Conservation (phyloP, 1,140 invertebrate genomes). For the Scaptodrosophila lebanonensis region DNA sequence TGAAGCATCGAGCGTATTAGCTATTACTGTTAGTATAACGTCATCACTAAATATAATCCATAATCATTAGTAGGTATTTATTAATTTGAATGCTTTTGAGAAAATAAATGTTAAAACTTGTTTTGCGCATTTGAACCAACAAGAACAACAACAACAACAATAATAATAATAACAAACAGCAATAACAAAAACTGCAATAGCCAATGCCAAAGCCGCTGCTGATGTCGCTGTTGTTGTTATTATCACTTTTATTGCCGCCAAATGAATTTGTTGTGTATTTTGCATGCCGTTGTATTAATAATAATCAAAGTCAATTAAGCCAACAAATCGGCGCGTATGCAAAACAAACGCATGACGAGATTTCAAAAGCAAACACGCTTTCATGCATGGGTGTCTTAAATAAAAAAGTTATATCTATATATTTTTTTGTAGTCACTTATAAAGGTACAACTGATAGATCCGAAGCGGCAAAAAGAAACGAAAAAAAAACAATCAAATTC, state of each 20-base stretch:
- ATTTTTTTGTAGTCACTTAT: too few relatives aligned
- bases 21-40: constrained; percentile 23
- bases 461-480: neutral
- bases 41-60: constrained; percentile 66
- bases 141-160: constrained; percentile 26
- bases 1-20: neutral
- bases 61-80: constrained; percentile 37
- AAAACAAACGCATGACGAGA: too few relatives aligned
- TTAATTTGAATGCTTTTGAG: constrained; percentile 27
- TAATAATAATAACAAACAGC: neutral
- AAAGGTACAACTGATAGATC: neutral
- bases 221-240: constrained; percentile 8
- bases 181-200: constrained; percentile 24
- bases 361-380: too few relatives aligned
- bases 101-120: constrained; percentile 49
- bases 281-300: constrained; percentile 41
- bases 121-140: constrained; percentile 45
- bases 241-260: constrained; percentile 20
- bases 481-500: too few relatives aligned
- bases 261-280: constrained; percentile 24
- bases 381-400: too few relatives aligned
- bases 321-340: neutral
- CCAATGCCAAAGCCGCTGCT: constrained; percentile 16
- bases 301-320: constrained; percentile 64
- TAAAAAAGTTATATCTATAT: too few relatives aligned